phyloP scores from a whole-genome alignment of 2,797 vertebrate species.

The Euthynnus affinis region DNA sequence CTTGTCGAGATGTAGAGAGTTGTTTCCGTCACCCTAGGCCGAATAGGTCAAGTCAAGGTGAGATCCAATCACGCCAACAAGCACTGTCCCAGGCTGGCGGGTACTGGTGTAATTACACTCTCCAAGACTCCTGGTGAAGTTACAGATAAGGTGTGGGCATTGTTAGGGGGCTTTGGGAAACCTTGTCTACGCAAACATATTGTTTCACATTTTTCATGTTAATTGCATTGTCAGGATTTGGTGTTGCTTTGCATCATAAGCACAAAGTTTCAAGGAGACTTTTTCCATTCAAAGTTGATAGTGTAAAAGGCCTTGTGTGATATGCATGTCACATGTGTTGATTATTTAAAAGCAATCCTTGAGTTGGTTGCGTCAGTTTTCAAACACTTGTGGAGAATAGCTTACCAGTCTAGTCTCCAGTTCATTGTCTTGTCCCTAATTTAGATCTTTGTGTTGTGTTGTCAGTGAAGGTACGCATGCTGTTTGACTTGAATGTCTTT shows the following conservation, averaged over 20 bases:
- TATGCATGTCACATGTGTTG: slow-evolving; percentile 19
- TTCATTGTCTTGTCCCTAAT: background rate
- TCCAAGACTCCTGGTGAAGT: slow-evolving; percentile 61
- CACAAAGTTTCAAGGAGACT: slow-evolving; percentile 74
- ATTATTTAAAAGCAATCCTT: background rate
- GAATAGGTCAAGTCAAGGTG: slow-evolving; percentile 83
- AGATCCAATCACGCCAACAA: slow-evolving; percentile 83
- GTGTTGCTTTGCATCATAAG: slow-evolving; percentile 64
- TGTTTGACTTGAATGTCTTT: background rate
- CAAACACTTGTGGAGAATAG: background rate
- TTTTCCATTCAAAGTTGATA: slow-evolving; percentile 37
- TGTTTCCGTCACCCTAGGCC: slow-evolving; percentile 71
- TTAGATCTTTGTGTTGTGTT: background rate
- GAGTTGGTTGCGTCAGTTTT: slow-evolving; percentile 2
- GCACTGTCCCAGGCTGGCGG: slow-evolving; percentile 60
- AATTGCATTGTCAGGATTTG: slow-evolving; percentile 81
- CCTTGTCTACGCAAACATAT: slow-evolving; percentile 66
- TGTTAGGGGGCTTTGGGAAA: slow-evolving; percentile 63
- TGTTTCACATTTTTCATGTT: slow-evolving; percentile 83
- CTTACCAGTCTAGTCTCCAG: background rate
- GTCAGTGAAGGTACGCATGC: background rate
- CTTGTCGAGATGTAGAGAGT: slow-evolving; percentile 62
- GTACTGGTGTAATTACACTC: slow-evolving; percentile 81
- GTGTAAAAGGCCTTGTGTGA: slow-evolving; percentile 14
- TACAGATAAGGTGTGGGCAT: slow-evolving; percentile 73